These are phyloP conservation scores for Drosophila repletoides DNA, from an alignment of 1,140 invertebrate species.

Conservation along the genomic window DNA sequence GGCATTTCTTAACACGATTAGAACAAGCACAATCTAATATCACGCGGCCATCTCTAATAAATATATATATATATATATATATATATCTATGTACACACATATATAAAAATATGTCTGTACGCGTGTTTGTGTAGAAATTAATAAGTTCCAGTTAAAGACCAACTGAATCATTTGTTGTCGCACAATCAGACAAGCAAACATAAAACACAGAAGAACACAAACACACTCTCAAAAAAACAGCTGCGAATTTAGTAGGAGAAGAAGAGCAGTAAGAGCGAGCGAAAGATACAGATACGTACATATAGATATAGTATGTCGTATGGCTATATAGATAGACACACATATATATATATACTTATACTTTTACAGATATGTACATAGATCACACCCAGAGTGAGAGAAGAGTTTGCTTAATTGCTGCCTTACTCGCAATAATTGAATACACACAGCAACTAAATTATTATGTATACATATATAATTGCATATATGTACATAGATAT, in stretches of 20 bases:
- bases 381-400: slow-evolving; percentile 7
- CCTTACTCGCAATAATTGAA: neutral
- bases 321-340: too few species aligned
- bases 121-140: slow-evolving; percentile 47
- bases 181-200: slow-evolving; percentile 55
- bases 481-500: neutral
- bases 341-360: neutral
- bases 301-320: too few species aligned
- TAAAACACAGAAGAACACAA: slow-evolving; percentile 29
- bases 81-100: slow-evolving; percentile 17
- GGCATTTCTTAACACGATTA: too few species aligned
- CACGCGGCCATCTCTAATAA: too few species aligned
- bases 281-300: neutral
- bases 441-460: neutral
- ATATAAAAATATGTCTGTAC: neutral
- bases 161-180: slow-evolving; percentile 59
- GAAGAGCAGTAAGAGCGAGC: neutral
- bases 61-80: neutral
- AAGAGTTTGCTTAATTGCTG: neutral
- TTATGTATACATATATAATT: too few species aligned
- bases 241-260: slow-evolving; percentile 12
- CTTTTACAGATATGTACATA: neutral
- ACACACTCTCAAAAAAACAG: slow-evolving; percentile 12
- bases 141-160: slow-evolving; percentile 62
- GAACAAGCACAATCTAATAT: too few species aligned